Conservation (phyloP, 2,797 vertebrate species). For the Gallirallus australis region DNA sequence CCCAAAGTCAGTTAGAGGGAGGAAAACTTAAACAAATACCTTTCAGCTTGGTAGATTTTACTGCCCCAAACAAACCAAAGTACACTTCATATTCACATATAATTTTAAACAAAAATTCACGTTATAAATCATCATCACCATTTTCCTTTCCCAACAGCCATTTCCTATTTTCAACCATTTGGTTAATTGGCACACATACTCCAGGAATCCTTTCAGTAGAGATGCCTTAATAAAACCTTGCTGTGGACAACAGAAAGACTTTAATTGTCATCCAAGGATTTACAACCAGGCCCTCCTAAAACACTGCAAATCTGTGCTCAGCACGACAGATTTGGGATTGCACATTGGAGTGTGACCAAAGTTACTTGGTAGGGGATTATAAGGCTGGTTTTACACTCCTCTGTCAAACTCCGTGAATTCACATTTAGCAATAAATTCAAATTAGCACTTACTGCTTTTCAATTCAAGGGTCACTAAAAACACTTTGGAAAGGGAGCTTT, state of each 20-base stretch:
- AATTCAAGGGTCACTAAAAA: not conserved
- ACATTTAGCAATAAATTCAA: not conserved
- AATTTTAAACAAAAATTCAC: not conserved
- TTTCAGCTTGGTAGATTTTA: slow-evolving; percentile 39
- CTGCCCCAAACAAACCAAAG: slow-evolving; percentile 24
- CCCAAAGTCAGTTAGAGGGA: slow-evolving; percentile 41
- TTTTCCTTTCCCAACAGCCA: not conserved
- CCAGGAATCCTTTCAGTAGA: not conserved
- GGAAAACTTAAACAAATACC: slow-evolving; percentile 39
- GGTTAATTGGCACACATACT: not conserved
- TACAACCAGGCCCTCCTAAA: not conserved
- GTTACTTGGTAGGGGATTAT: not conserved
- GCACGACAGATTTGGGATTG: not conserved
- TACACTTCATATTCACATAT: not conserved
- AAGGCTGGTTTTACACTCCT: not conserved
- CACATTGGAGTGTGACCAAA: not conserved
- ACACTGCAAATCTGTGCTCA: not conserved
- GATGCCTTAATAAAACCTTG: not conserved
- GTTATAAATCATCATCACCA: not conserved
- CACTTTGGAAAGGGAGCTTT: not conserved
- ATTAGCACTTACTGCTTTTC: not conserved
- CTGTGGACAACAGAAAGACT: not conserved
- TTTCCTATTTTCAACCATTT: not conserved
- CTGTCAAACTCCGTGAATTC: not conserved
- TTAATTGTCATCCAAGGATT: not conserved